Conservation (phyloP, 1,140 invertebrate genomes). For the Pachypsylla venusta region DNA sequence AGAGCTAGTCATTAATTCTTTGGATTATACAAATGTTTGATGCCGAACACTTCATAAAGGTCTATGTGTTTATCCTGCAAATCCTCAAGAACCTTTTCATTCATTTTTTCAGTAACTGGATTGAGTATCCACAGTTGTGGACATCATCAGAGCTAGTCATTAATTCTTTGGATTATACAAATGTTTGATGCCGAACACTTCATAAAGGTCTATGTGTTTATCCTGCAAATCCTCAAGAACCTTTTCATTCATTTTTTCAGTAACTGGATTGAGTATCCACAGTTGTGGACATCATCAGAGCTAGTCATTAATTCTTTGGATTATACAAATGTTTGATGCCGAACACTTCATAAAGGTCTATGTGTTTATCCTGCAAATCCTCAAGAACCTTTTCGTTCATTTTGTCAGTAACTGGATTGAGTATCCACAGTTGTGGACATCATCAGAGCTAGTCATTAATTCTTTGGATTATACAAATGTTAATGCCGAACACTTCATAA, state of each 20-base stretch:
- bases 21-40: constrained; percentile 6
- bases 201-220: neutral
- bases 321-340: constrained; percentile 7
- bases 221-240: neutral
- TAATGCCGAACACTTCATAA: constrained; percentile 1
- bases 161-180: too few relatives aligned
- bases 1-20: too few relatives aligned
- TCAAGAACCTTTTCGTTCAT: neutral
- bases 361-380: neutral
- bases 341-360: neutral
- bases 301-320: too few relatives aligned
- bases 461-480: too few relatives aligned
- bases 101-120: constrained; percentile 4
- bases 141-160: too few relatives aligned
- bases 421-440: too few relatives aligned
- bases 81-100: neutral
- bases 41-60: neutral
- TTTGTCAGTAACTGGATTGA: neutral
- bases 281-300: too few relatives aligned
- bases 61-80: neutral
- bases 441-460: too few relatives aligned
- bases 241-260: neutral
- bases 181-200: constrained; percentile 6
- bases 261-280: neutral
- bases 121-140: neutral